Evolutionary conservation across 2,113 vertebrate genomes (phyloP).

Genomic region (Zonotrichia leucophrys): DNA sequence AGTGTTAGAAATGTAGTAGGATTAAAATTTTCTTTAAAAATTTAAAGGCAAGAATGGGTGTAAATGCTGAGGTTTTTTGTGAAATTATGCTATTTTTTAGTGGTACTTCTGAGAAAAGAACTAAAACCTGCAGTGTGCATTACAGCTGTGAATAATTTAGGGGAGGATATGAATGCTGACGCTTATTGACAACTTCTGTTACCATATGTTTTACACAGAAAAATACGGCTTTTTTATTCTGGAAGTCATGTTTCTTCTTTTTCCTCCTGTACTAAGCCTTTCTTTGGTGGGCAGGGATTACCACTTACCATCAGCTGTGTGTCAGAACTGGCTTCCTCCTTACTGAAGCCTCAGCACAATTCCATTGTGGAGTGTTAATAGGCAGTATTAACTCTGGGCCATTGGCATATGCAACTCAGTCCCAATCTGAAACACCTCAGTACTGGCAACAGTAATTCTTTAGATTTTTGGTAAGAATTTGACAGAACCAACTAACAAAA

Average conservation of each 20-base stretch:
- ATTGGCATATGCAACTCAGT: not conserved
- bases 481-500: not conserved
- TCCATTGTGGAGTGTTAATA: not conserved
- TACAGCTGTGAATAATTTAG: not conserved
- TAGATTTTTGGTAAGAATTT: not conserved
- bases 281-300: not conserved
- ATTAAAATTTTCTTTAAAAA: not conserved
- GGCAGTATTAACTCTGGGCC: not conserved
- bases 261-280: not conserved
- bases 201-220: not conserved
- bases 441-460: not conserved
- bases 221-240: not conserved
- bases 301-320: not conserved
- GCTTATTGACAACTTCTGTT: not conserved
- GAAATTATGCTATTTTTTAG: not conserved
- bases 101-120: not conserved
- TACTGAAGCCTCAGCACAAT: not conserved
- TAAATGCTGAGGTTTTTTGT: not conserved
- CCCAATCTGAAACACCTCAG: not conserved
- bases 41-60: not conserved
- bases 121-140: not conserved
- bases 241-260: not conserved
- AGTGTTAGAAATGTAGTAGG: not conserved
- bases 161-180: not conserved
- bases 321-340: not conserved